phyloP scores from a whole-genome alignment of 2,113 vertebrate genomes.

The Anas platyrhynchos region DNA sequence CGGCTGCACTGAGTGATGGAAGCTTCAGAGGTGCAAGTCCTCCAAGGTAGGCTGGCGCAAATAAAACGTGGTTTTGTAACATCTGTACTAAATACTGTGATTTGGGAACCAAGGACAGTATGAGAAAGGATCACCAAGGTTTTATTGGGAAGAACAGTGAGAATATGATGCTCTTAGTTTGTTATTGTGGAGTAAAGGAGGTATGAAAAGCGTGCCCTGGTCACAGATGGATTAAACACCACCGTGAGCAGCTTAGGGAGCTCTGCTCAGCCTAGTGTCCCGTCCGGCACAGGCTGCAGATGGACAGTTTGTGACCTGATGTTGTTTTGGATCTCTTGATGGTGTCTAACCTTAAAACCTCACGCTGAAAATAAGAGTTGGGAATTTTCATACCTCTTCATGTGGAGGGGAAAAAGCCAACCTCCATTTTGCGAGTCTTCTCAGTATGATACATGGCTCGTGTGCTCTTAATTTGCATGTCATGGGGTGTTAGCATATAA shows the following conservation, averaged over 20 bases:
- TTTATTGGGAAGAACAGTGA: background rate
- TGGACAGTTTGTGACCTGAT: background rate
- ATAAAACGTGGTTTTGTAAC: background rate
- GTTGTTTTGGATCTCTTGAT: background rate
- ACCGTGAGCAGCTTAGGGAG: background rate
- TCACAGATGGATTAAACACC: background rate
- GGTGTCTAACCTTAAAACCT: background rate
- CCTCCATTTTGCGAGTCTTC: background rate
- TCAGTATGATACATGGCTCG: background rate
- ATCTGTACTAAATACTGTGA: background rate
- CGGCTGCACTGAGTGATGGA: rapidly evolving
- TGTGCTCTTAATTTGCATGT: background rate
- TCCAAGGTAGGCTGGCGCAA: background rate
- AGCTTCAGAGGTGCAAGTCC: background rate
- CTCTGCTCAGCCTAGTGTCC: background rate
- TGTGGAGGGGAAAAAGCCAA: background rate
- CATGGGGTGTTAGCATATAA: background rate
- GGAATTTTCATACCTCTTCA: background rate
- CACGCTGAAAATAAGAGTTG: background rate
- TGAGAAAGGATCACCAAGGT: background rate
- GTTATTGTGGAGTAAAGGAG: background rate
- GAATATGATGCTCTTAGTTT: background rate
- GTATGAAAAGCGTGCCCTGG: background rate
- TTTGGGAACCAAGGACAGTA: too few relatives aligned
- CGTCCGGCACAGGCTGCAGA: rapidly evolving